These are phyloP conservation scores for Aplochiton taeniatus DNA, from an alignment of 2,797 vertebrate species.

Conservation along the genomic window DNA sequence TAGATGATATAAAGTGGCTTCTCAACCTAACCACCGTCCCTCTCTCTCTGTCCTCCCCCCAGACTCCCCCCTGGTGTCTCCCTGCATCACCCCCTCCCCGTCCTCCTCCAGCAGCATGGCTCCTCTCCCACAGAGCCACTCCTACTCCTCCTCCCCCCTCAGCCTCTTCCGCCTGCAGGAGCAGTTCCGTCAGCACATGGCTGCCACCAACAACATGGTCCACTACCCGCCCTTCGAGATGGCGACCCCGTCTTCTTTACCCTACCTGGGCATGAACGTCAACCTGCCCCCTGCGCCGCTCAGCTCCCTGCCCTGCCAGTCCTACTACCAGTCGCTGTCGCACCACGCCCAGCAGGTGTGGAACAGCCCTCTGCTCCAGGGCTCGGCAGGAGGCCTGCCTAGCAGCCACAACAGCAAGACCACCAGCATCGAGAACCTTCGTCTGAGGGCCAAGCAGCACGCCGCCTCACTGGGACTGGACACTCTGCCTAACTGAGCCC, in stretches of 20 bases:
- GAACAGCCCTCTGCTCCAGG: slow-evolving; percentile 91
- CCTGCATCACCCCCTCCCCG: slow-evolving; percentile 75
- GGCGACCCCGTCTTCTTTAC: slow-evolving; percentile 84
- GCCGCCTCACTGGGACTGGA: slow-evolving; percentile 95
- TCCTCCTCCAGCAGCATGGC: slow-evolving; percentile 76
- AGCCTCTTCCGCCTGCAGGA: slow-evolving; percentile 98
- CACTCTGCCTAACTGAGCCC: slow-evolving; percentile 89
- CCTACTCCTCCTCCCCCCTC: slow-evolving; percentile 94
- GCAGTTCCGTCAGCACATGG: slow-evolving; percentile 98
- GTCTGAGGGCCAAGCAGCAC: slow-evolving; percentile 95
- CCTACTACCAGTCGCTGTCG: slow-evolving; percentile 96
- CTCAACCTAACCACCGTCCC: too few relatives aligned
- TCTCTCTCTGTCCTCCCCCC: slow-evolving; percentile 26
- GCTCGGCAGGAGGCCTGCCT: slow-evolving; percentile 73
- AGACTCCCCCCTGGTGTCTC: slow-evolving; percentile 70
- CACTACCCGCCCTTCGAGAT: slow-evolving; percentile 97
- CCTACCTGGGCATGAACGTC: slow-evolving; percentile 95
- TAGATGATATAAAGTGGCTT: too few relatives aligned
- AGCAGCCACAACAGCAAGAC: slow-evolving; percentile 97
- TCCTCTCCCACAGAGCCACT: slow-evolving; percentile 83
- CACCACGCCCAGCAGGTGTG: slow-evolving; percentile 93
- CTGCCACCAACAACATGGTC: slow-evolving; percentile 95
- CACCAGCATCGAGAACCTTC: slow-evolving; percentile 95
- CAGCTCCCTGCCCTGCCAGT: slow-evolving; percentile 93
- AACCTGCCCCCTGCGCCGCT: slow-evolving; percentile 90